phyloP scores from a whole-genome alignment of 2,888 invertebrate species.

The Diarsia rubi region DNA sequence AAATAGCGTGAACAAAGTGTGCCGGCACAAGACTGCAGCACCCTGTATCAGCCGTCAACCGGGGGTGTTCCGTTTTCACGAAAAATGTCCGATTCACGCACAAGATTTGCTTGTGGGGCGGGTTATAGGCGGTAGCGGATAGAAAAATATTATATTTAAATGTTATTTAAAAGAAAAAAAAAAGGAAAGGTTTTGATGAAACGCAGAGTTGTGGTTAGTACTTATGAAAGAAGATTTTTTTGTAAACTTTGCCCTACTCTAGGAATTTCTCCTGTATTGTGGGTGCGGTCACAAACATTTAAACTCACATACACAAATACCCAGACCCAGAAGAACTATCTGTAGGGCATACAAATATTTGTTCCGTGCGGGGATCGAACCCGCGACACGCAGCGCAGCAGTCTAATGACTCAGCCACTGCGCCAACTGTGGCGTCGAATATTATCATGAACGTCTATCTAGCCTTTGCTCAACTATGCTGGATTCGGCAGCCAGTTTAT shows the following conservation, averaged over 20 bases:
- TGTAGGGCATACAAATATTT: no score
- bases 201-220: background rate
- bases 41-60: constrained; percentile 75
- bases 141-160: background rate
- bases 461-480: background rate
- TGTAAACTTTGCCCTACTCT: no score
- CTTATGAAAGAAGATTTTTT: background rate
- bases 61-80: constrained; percentile 69
- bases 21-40: constrained; percentile 43
- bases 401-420: no score
- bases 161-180: background rate
- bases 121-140: constrained; percentile 44
- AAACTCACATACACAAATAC: no score
- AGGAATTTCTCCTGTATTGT: no score
- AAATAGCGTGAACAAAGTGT: constrained; percentile 23
- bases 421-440: no score
- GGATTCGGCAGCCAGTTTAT: background rate
- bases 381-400: no score
- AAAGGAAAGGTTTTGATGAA: background rate
- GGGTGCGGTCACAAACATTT: no score
- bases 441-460: no score
- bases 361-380: no score
- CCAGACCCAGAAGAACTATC: no score
- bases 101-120: constrained; percentile 47
- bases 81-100: constrained; percentile 77